Conservation (phyloP, 1,140 invertebrate genomes). For the Pogonomyrmex californicus region DNA sequence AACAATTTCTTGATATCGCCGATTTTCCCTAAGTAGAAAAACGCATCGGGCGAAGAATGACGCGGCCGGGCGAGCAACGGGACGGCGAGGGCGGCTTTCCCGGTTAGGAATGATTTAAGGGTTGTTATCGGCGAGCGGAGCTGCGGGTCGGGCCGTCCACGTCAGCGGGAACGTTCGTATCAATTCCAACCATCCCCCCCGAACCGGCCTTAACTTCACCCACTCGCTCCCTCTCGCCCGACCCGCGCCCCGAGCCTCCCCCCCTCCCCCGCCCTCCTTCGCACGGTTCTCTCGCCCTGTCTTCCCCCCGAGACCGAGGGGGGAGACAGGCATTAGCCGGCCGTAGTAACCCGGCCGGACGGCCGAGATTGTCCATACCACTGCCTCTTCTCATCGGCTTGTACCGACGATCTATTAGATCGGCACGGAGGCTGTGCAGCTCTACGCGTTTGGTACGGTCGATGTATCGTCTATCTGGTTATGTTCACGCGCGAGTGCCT, state of each 20-base stretch:
- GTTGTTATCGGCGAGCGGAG: constrained; percentile 76
- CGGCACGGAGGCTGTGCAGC: constrained; percentile 46
- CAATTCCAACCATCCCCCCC: constrained; percentile 63
- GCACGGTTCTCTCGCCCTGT: constrained; percentile 1
- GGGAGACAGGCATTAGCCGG: constrained; percentile 55
- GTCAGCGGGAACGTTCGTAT: constrained; percentile 71
- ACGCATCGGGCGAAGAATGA: constrained; percentile 58
- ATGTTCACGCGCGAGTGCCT: constrained; percentile 72
- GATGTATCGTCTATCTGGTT: constrained; percentile 76
- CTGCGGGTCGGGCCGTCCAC: constrained; percentile 67
- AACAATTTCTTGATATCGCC: constrained; percentile 48
- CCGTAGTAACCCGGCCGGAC: constrained; percentile 23
- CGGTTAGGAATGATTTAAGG: constrained; percentile 80
- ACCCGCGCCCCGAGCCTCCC: background rate
- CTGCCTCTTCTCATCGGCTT: constrained; percentile 48
- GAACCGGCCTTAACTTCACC: constrained; percentile 46
- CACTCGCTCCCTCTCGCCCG: background rate
- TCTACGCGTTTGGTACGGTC: constrained; percentile 53
- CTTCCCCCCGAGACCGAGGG: constrained; percentile 10
- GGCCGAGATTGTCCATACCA: constrained; percentile 54
- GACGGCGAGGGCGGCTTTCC: background rate
- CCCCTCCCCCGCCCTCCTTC: background rate
- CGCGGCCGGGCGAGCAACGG: background rate
- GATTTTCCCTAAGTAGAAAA: constrained; percentile 53
- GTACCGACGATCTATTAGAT: constrained; percentile 59